phyloP scores from a whole-genome alignment of 2,797 vertebrate genomes.

The Propithecus perrieri region DNA sequence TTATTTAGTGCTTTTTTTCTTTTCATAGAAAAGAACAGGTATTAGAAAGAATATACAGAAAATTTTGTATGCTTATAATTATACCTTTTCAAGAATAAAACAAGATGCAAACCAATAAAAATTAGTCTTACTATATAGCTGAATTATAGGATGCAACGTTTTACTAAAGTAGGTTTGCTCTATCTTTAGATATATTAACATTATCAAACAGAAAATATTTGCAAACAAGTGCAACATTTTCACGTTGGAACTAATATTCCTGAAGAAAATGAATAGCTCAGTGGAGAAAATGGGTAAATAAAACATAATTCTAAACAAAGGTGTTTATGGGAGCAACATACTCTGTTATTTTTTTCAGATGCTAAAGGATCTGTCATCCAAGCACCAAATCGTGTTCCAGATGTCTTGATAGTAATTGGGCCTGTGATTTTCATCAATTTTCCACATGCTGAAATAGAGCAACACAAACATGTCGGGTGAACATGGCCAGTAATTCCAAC shows the following conservation, averaged over 20 bases:
- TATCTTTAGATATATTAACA: background rate
- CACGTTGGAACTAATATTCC: background rate
- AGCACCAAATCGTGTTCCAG: conserved; percentile 98
- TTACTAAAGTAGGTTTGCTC: background rate
- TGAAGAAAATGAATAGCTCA: background rate
- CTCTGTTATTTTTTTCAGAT: conserved; percentile 95
- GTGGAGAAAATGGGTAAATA: conserved; percentile 59
- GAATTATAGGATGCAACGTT: background rate
- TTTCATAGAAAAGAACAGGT: background rate
- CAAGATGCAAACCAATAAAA: background rate
- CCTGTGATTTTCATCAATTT: conserved; percentile 99
- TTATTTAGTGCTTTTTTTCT: background rate
- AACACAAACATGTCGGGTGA: conserved; percentile 76
- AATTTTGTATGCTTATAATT: background rate
- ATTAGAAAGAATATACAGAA: background rate
- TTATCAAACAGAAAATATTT: conserved; percentile 16
- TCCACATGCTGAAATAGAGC: conserved; percentile 95
- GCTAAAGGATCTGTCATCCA: conserved; percentile 98
- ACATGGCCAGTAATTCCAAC: conserved; percentile 14
- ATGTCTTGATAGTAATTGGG: conserved; percentile 97
- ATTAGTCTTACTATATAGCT: background rate
- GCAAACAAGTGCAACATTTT: background rate
- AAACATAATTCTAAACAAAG: conserved; percentile 46
- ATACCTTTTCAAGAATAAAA: background rate
- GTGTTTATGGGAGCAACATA: conserved; percentile 85